Evolutionary conservation across 2,113 vertebrate species (phyloP).

Genomic region (Chascanopsetta lugubris): DNA sequence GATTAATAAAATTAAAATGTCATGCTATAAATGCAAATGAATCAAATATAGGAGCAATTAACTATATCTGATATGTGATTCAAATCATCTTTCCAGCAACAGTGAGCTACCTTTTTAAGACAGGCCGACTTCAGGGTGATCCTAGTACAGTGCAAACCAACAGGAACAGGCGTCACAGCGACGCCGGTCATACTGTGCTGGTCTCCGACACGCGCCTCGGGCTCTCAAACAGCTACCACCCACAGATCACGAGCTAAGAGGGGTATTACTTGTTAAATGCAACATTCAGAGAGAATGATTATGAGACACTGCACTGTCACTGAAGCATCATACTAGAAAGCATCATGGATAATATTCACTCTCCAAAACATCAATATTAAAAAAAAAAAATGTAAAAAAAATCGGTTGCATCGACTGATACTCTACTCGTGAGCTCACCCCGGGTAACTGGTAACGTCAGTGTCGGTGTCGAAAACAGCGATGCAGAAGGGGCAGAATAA

Average conservation of each 20-base stretch:
- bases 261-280: conserved; percentile 38
- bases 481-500: conserved; percentile 28
- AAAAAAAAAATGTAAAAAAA: conserved; percentile 42
- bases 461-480: conserved; percentile 16
- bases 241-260: conserved; percentile 44
- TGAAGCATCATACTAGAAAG: conserved; percentile 45
- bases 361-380: conserved; percentile 45
- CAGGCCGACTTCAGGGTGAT: conserved; percentile 24
- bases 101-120: not conserved
- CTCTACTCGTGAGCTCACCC: conserved; percentile 38
- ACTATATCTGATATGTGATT: too few species aligned
- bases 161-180: conserved; percentile 15
- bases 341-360: conserved; percentile 61
- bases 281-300: conserved; percentile 44
- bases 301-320: conserved; percentile 43
- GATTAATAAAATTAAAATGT: not conserved
- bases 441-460: conserved; percentile 31
- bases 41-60: not conserved
- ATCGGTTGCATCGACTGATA: conserved; percentile 28
- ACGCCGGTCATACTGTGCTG: conserved; percentile 33
- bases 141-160: conserved; percentile 27
- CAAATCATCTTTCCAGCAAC: not conserved
- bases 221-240: conserved; percentile 49
- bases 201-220: conserved; percentile 38
- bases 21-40: not conserved